Evolutionary conservation across 2,797 vertebrate genomes (phyloP).

Genomic region (Takifugu ocellatus): DNA sequence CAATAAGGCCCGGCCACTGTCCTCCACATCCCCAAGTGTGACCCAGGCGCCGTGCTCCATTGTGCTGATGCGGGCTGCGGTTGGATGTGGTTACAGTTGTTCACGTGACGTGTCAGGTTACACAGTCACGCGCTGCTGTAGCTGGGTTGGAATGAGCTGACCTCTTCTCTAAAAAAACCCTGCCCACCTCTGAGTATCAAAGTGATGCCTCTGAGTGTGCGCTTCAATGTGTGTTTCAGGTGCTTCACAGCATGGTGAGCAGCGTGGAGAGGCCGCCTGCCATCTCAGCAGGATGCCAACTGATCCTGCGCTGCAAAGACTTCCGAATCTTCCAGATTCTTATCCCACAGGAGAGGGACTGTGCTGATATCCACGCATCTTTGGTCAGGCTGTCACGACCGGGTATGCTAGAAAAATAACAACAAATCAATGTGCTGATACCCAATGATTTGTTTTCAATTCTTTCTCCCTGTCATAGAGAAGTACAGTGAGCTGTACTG

Average conservation of each 20-base stretch:
- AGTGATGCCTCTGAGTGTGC: not conserved
- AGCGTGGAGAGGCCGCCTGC: slow-evolving; percentile 84
- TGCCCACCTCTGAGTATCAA: too few relatives aligned
- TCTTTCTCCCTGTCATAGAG: slow-evolving; percentile 68
- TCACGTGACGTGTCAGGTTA: too few relatives aligned
- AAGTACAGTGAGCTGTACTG: slow-evolving; percentile 94
- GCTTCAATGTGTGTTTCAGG: slow-evolving; percentile 64
- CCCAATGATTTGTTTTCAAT: not conserved
- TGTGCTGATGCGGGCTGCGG: too few relatives aligned
- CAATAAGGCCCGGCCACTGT: too few relatives aligned
- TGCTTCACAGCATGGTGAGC: slow-evolving; percentile 90
- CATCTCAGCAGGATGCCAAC: slow-evolving; percentile 81
- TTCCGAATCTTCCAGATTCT: slow-evolving; percentile 86
- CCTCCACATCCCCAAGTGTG: too few relatives aligned
- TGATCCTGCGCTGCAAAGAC: slow-evolving; percentile 91
- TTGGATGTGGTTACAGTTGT: too few relatives aligned
- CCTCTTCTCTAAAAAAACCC: too few relatives aligned
- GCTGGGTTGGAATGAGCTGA: too few relatives aligned
- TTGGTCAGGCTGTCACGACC: slow-evolving; percentile 84
- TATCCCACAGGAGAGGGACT: slow-evolving; percentile 87
- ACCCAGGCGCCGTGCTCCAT: too few relatives aligned
- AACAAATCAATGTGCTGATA: too few relatives aligned
- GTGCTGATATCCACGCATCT: slow-evolving; percentile 84
- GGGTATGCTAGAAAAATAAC: slow-evolving; percentile 49
- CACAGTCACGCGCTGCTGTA: too few relatives aligned